Evolutionary conservation across 2,113 vertebrate species (phyloP), one percentile per base, ranked within the genome.

Genomic region (Osmerus eperlanus): DNA sequence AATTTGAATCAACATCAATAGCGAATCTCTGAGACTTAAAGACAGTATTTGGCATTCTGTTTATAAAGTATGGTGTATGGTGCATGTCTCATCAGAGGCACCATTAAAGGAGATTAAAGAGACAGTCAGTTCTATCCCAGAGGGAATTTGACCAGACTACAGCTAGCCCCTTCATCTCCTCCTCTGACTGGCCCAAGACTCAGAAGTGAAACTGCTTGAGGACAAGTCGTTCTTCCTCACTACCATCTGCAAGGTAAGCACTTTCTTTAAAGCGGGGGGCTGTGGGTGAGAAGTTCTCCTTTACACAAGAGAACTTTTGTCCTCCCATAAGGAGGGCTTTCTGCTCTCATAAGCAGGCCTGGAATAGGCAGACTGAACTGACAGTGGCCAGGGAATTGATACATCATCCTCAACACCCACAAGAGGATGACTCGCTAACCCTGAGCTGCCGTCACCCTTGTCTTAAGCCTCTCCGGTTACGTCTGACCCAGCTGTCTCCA

Each of bases 211-310:
- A 67, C 81, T 54, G 72, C 73, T 79, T 77, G 60, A 28, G 82
- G 79, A 83, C 71, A 72, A n/a, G 56, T 72, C 71, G 62, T 76
- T 21, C 32, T 64, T 25, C n/a, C 76, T 53, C 65, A 68, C 64
- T 66, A 67, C 73, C 72, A 81, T 79, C 68, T 81, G 85, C 87
- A 82, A 83, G 74, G 65, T 82, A 83, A 81, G 74, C 81, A 70
- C 72, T 78, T 79, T 84, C 70, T 71, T 32, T 59, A 23, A 9
- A 72, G 66, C 53, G 65, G 69, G 41, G 41, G 68, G 25, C 16
- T 15, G 67, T 2, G 51, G 32, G 7, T 18, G 16, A 64, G 29
- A 65, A 36, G 32, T 36, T 36, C 4, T 36, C 32, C 32, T 36
- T 36, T 76, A 77, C 66, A 13, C 9, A 54, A 52, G 25, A 73